Evolutionary conservation across 2,113 vertebrate species (phyloP).

Genomic region (Antigone vipio): DNA sequence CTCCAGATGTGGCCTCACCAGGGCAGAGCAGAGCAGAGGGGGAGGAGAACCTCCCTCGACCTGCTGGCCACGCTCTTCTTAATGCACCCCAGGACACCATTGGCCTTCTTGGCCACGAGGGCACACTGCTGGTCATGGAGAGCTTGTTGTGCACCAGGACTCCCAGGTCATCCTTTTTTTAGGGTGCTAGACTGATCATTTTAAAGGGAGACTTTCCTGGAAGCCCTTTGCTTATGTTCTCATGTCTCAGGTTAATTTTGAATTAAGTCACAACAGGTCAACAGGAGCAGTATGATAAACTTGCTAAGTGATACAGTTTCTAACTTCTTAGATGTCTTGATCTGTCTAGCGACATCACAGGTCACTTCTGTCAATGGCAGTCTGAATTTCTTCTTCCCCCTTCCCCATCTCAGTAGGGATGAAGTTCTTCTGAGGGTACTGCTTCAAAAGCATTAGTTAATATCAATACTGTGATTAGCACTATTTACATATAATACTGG

Average conservation of each 20-base stretch:
- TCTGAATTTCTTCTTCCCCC: not conserved
- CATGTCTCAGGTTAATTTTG: not conserved
- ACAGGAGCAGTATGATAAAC: not conserved
- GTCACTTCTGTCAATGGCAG: not conserved
- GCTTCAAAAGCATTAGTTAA: not conserved
- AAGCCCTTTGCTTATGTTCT: not conserved
- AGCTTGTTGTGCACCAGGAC: no score
- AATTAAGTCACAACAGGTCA: not conserved
- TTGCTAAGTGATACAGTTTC: not conserved
- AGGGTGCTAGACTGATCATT: not conserved
- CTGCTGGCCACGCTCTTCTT: no score
- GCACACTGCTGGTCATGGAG: no score
- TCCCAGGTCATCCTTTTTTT: not conserved
- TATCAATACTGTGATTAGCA: accelerated
- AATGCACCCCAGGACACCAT: no score
- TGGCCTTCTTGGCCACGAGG: no score
- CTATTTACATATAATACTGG: not conserved
- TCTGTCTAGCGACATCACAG: not conserved
- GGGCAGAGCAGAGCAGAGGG: no score
- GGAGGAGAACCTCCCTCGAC: no score
- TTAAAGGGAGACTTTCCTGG: not conserved
- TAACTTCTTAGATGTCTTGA: not conserved
- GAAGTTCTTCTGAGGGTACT: not conserved
- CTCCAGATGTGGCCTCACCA: no score
- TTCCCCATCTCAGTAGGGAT: not conserved